phyloP scores from a whole-genome alignment of 2,113 vertebrate genomes.

The Hypocryptadius cinnamomeus region DNA sequence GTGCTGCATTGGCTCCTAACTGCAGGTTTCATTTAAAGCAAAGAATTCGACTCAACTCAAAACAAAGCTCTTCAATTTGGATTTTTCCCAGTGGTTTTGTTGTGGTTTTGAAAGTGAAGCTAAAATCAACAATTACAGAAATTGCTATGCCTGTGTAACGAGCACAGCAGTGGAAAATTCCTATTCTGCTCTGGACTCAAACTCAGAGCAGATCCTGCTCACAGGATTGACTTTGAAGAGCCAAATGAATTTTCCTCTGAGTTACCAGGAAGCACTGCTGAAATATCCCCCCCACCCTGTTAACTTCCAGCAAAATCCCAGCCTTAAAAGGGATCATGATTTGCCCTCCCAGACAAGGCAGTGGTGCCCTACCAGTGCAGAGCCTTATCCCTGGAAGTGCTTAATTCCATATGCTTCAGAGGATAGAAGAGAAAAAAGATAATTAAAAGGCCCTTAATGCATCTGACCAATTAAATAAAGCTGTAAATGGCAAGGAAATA shows the following conservation, averaged over 20 bases:
- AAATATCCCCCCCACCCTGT: background rate
- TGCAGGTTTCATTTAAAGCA: background rate
- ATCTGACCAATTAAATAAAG: conserved; percentile 65
- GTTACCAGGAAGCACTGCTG: background rate
- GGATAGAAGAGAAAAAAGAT: background rate
- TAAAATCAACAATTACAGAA: background rate
- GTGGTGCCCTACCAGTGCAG: background rate
- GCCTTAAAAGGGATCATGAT: background rate
- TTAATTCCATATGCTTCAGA: conserved; percentile 19
- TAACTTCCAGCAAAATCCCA: background rate
- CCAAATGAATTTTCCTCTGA: background rate
- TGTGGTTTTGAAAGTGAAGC: background rate
- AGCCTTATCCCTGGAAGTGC: background rate
- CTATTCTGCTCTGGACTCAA: background rate
- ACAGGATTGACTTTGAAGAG: background rate
- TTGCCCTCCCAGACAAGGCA: background rate
- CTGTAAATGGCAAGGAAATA: conserved; percentile 56
- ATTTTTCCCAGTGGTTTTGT: background rate
- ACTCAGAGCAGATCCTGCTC: background rate
- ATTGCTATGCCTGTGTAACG: background rate
- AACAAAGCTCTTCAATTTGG: background rate
- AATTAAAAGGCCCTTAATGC: conserved; percentile 65
- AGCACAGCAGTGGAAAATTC: background rate
- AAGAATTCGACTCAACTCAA: background rate
- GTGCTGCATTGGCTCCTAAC: background rate